These are phyloP conservation scores for Hypsibius dujardini DNA, from an alignment of 1,140 invertebrate genomes.

Conservation along the genomic window DNA sequence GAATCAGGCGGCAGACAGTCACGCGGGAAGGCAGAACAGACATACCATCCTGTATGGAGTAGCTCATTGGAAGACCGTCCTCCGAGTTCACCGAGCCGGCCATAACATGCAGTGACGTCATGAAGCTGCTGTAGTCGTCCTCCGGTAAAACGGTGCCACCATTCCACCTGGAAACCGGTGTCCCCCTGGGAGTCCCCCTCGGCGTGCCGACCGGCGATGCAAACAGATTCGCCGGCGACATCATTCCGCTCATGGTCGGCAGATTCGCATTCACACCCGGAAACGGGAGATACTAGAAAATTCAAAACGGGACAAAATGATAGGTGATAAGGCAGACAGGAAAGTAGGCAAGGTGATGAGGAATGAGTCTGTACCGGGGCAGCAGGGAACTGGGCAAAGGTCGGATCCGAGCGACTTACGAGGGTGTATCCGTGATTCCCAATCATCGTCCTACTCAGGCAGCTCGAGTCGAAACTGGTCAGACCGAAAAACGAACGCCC, in stretches of 20 bases:
- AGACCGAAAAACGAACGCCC: neutral
- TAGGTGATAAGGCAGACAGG: neutral
- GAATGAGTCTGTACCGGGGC: conserved; percentile 1
- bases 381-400: conserved; percentile 9
- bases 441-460: neutral
- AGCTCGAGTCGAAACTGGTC: neutral
- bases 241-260: conserved; percentile 16
- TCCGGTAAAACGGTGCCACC: neutral
- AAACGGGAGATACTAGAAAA: conserved; percentile 14
- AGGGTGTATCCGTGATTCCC: neutral
- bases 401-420: neutral
- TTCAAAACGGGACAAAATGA: neutral
- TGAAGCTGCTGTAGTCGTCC: neutral
- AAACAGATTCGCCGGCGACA: conserved; percentile 2
- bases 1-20: neutral
- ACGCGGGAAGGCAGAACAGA: neutral
- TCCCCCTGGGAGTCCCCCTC: neutral
- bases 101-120: neutral
- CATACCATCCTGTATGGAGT: neutral
- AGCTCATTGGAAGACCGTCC: neutral
- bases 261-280: conserved; percentile 3
- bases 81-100: neutral
- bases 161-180: conserved; percentile 14
- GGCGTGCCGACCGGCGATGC: conserved; percentile 3
- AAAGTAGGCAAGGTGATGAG: neutral